These are phyloP conservation scores for Tholera decimalis DNA, from an alignment of 2,888 invertebrate genomes.

Conservation along the genomic window DNA sequence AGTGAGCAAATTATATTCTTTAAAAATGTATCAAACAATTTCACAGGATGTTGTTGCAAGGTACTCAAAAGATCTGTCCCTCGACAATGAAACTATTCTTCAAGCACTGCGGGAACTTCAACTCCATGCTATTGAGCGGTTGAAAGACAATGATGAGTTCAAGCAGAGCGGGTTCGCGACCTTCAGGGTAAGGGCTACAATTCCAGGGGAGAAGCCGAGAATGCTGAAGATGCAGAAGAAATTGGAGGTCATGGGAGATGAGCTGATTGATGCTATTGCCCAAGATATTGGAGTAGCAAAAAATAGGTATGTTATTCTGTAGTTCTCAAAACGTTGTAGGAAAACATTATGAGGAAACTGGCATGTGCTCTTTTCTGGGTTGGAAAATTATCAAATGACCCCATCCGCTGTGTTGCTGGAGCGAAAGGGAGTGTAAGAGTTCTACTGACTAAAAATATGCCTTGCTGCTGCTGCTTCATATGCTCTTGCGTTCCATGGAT, in stretches of 20 bases:
- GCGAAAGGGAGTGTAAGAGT: too few relatives aligned
- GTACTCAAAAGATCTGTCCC: conserved; percentile 90
- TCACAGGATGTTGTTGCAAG: conserved; percentile 92
- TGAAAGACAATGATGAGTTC: conserved; percentile 93
- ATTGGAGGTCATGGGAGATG: conserved; percentile 89
- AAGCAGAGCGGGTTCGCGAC: conserved; percentile 94
- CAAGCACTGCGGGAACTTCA: conserved; percentile 92
- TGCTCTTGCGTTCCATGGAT: too few relatives aligned
- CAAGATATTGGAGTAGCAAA: conserved; percentile 81
- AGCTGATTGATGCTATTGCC: conserved; percentile 90
- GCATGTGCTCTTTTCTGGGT: too few relatives aligned
- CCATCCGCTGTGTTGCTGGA: too few relatives aligned
- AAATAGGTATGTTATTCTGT: conserved; percentile 78
- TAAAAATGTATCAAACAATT: too few relatives aligned
- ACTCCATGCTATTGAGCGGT: conserved; percentile 93
- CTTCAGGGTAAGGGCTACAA: conserved; percentile 93
- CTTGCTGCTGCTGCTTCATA: too few relatives aligned
- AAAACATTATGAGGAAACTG: too few relatives aligned
- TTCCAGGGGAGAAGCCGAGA: conserved; percentile 88
- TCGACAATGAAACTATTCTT: conserved; percentile 88
- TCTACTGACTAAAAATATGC: too few relatives aligned
- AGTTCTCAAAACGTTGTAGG: too few relatives aligned
- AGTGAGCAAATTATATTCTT: too few relatives aligned
- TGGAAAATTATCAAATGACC: too few relatives aligned
- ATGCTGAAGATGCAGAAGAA: conserved; percentile 90